Evolutionary conservation across 2,113 vertebrate genomes (phyloP), one percentile per base, ranked within the genome.

Genomic region (Rallus limicola): DNA sequence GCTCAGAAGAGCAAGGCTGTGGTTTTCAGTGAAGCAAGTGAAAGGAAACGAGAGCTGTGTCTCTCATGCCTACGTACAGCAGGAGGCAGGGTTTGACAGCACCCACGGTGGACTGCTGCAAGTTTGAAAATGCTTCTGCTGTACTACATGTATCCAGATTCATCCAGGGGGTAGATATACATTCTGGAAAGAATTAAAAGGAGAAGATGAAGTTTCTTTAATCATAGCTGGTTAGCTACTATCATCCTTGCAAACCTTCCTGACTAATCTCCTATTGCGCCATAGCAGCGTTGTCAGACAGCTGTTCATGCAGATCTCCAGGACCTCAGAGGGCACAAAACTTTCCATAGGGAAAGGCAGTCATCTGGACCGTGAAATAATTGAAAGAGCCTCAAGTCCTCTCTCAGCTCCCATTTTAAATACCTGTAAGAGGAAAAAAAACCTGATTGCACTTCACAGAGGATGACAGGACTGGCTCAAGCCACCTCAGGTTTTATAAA

Each of bases 31-130:
- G 34, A 64, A 55, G 18, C 17, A 53, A 38, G 11, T 25, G 25
- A 18, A 69, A 53, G 59, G 44, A 59, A 82, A 60, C 8, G 25
- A 81, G 58, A 72, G 24, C 14, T 75, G 76, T 71, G 7, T 23
- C n/a, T 36, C 69, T 72, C 64, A 40, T 44, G 11, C 16, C 19
- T 33, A 15, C 0, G 0, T 77, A 38, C 24, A 77, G 28, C 16
- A 62, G 33, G 59, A 82, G 40, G 31, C 31, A 56, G 69, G 59
- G 60, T 88, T n/a, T 77, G 63, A 46, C 34, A 62, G 52, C 2
- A 1, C 14, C 23, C 19, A 12, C 0, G 0, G 4, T 29, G 15
- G 18, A 38, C 16, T 25, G 16, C 24, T 67, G 31, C 58, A 44
- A 44, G 33, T 31, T 46, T 89, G 70, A 26, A 72, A 52, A 88